These are phyloP conservation scores for Monomorium pharaonis DNA, from an alignment of 1,140 invertebrate species.

Conservation along the genomic window DNA sequence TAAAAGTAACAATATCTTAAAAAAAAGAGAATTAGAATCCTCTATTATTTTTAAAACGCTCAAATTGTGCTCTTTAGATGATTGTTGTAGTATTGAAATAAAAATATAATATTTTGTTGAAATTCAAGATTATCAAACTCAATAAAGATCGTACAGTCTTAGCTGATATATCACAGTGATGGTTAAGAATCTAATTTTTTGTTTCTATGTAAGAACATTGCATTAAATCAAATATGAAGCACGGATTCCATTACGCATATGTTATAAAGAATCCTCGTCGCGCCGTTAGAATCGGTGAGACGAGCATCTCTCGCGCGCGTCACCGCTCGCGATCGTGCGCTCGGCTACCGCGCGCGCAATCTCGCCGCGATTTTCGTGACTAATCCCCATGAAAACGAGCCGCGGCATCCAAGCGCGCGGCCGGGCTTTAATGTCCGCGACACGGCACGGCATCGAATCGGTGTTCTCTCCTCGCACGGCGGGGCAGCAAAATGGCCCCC, in stretches of 20 bases:
- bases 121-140: too few species aligned
- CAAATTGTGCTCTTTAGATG: too few species aligned
- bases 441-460: conserved; percentile 64
- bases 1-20: too few species aligned
- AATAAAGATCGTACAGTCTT: too few species aligned
- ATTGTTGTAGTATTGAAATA: too few species aligned
- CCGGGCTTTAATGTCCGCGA: conserved; percentile 58
- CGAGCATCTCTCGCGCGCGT: background rate
- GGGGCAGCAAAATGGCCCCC: conserved; percentile 81
- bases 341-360: conserved; percentile 11
- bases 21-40: too few species aligned
- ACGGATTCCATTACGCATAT: too few species aligned
- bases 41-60: too few species aligned
- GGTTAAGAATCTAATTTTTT: too few species aligned
- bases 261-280: background rate
- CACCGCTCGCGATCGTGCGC: background rate
- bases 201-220: background rate
- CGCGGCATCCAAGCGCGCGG: background rate
- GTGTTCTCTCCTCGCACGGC: conserved; percentile 65
- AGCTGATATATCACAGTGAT: too few species aligned
- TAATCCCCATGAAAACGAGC: conserved; percentile 10
- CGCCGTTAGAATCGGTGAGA: background rate
- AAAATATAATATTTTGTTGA: too few species aligned
- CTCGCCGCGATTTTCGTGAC: conserved; percentile 50
- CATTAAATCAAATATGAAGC: background rate